A percentile compares a stretch with the other conserved stretches of the same genome.
phyloP scores from a whole-genome alignment of 2,113 vertebrate genomes.

The Pitta sordida region DNA sequence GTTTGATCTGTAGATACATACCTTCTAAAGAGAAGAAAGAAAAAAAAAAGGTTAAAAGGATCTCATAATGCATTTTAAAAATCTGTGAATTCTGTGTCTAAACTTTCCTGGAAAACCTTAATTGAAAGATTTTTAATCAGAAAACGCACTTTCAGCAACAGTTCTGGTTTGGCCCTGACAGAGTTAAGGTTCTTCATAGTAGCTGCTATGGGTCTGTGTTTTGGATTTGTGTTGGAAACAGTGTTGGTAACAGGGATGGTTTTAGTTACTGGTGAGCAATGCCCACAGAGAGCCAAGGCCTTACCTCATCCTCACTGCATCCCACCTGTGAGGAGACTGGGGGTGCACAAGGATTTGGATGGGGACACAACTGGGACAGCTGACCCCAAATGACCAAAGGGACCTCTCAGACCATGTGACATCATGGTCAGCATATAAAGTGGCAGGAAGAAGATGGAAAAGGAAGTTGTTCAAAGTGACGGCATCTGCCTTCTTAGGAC shows the following conservation, averaged over 20 bases:
- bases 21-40: not conserved
- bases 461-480: accelerated
- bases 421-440: not conserved
- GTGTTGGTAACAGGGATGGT: too few species aligned
- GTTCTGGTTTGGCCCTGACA: not conserved
- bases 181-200: not conserved
- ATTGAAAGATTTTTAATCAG: not conserved
- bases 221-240: not conserved
- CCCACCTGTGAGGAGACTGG: accelerated
- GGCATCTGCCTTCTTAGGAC: not conserved
- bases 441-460: not conserved
- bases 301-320: accelerated
- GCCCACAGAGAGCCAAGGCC: not conserved
- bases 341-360: not conserved
- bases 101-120: not conserved
- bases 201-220: accelerated
- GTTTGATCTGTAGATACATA: not conserved
- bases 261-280: accelerated
- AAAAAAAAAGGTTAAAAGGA: not conserved
- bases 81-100: not conserved
- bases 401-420: not conserved
- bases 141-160: not conserved
- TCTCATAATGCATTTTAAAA: not conserved
- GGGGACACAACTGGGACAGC: too few species aligned
- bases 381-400: not conserved